Evolutionary conservation across 2,797 vertebrate species (phyloP).

Genomic region (Channallabes apus): DNA sequence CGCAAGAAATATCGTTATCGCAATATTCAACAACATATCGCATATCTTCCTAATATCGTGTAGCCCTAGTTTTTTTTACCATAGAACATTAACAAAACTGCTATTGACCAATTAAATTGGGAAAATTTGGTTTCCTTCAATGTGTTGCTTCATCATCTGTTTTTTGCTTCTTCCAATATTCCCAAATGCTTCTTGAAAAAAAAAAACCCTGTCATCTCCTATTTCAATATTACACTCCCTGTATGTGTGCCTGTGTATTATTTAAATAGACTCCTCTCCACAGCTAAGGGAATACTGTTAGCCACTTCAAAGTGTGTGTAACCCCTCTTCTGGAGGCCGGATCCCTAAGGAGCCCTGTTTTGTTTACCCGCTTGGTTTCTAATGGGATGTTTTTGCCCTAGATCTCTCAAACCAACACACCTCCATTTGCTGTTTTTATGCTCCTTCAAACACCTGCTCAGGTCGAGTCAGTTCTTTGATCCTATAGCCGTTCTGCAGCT

Average conservation of each 20-base stretch:
- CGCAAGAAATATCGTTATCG: no score
- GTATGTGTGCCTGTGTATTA: conserved; percentile 58
- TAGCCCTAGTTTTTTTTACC: no score
- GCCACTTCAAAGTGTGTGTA: conserved; percentile 72
- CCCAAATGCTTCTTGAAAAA: conserved; percentile 43
- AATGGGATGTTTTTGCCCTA: conserved; percentile 71
- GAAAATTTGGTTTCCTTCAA: neutral
- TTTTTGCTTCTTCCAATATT: conserved; percentile 13
- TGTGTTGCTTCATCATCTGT: neutral
- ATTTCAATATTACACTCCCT: conserved; percentile 20
- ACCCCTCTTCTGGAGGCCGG: conserved; percentile 66
- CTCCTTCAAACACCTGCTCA: conserved; percentile 50
- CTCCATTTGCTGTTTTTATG: conserved; percentile 45
- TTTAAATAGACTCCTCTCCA: conserved; percentile 73
- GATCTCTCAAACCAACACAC: conserved; percentile 45
- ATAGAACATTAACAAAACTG: neutral
- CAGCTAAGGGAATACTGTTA: conserved; percentile 71
- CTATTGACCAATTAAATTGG: neutral
- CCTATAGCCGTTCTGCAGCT: conserved; percentile 37
- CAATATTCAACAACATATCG: no score
- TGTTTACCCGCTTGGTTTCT: conserved; percentile 76
- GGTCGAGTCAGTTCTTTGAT: conserved; percentile 48
- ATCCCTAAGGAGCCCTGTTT: conserved; percentile 71
- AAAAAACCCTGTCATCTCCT: conserved; percentile 73
- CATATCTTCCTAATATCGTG: no score